A percentile compares a stretch with the other conserved stretches of the same genome.
Evolutionary conservation across 2,888 invertebrate species (phyloP).

Genomic region (Hirudinaria manillensis): DNA sequence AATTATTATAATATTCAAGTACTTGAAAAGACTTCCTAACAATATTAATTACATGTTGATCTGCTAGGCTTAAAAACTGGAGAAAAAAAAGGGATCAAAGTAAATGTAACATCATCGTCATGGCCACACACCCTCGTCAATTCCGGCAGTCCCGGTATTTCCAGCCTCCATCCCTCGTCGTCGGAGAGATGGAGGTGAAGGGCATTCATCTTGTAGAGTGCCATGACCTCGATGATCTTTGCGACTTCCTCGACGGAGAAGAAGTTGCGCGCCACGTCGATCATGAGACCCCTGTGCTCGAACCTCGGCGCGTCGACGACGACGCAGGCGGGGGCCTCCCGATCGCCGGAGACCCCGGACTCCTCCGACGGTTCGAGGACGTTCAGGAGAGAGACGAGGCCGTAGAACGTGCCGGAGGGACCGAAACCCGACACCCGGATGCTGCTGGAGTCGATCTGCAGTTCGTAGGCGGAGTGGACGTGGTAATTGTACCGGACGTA

Average conservation of each 20-base stretch:
- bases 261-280: slow-evolving; percentile 51
- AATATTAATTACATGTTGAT: no score
- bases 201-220: slow-evolving; percentile 50
- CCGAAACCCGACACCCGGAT: slow-evolving; percentile 33
- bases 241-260: slow-evolving; percentile 35
- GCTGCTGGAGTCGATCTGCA: slow-evolving; percentile 32
- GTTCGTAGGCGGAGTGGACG: slow-evolving; percentile 2
- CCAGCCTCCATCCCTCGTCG: slow-evolving; percentile 51
- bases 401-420: slow-evolving; percentile 38
- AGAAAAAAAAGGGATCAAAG: no score
- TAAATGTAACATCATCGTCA: no score
- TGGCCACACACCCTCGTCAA: slow-evolving; percentile 45
- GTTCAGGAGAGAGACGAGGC: slow-evolving; percentile 34
- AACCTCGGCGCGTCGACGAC: slow-evolving; percentile 41
- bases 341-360: no score
- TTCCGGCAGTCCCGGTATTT: slow-evolving; percentile 49
- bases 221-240: slow-evolving; percentile 47
- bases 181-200: slow-evolving; percentile 51
- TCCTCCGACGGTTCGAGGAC: background rate
- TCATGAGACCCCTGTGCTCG: slow-evolving; percentile 47
- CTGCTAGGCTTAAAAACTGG: no score
- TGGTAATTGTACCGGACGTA: background rate
- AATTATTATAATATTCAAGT: no score
- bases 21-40: no score
- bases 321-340: background rate